These are phyloP conservation scores for Aleiodes testaceus DNA, from an alignment of 2,888 invertebrate species.

Conservation along the genomic window DNA sequence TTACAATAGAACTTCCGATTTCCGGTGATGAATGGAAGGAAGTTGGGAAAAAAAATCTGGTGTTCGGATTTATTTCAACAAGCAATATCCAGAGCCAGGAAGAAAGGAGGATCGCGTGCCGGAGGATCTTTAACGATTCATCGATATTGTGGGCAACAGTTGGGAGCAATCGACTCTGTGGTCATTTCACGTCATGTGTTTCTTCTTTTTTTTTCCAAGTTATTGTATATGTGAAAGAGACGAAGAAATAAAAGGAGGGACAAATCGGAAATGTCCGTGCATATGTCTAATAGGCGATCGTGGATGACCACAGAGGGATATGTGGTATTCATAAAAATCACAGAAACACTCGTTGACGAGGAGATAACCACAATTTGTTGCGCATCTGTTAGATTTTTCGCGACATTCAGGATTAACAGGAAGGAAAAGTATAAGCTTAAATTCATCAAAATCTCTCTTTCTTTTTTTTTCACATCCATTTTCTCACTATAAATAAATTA, in stretches of 20 bases:
- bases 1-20: slow-evolving; percentile 39
- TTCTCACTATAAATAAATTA: no score
- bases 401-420: background rate
- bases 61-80: slow-evolving; percentile 27
- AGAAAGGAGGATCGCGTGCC: slow-evolving; percentile 40
- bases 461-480: no score
- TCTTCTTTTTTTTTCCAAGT: slow-evolving; percentile 54
- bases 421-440: slow-evolving; percentile 5
- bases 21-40: slow-evolving; percentile 28
- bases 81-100: slow-evolving; percentile 7
- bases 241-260: slow-evolving; percentile 33
- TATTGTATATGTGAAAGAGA: slow-evolving; percentile 10
- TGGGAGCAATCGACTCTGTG: slow-evolving; percentile 62
- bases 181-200: slow-evolving; percentile 64
- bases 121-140: slow-evolving; percentile 43
- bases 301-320: slow-evolving; percentile 36
- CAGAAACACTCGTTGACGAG: slow-evolving; percentile 20
- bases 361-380: slow-evolving; percentile 19
- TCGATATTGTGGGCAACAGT: slow-evolving; percentile 55
- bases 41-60: slow-evolving; percentile 26
- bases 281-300: slow-evolving; percentile 42
- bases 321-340: slow-evolving; percentile 12
- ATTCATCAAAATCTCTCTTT: no score
- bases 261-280: slow-evolving; percentile 37
- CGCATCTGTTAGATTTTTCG: slow-evolving; percentile 33